Evolutionary conservation across 1,140 invertebrate species (phyloP).

Genomic region (Heliconius nattereri): DNA sequence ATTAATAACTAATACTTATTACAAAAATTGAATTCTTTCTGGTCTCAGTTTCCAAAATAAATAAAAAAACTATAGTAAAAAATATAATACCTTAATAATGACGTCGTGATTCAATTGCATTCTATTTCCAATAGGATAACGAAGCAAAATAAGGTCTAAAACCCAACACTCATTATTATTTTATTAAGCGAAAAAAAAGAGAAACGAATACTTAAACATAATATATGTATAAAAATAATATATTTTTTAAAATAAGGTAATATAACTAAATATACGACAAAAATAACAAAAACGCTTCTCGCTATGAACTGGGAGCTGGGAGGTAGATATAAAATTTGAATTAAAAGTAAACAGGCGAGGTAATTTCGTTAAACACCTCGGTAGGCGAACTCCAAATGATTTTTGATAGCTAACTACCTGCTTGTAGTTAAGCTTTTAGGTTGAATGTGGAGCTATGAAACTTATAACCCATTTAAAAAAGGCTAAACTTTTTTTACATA

Average conservation of each 20-base stretch:
- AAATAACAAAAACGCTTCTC: conserved; percentile 29
- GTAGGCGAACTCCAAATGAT: conserved; percentile 72
- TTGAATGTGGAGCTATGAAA: conserved; percentile 51
- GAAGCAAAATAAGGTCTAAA: neutral
- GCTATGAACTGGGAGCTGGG: conserved; percentile 44
- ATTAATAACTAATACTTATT: too few relatives aligned
- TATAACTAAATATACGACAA: neutral
- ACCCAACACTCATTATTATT: neutral
- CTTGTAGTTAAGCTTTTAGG: conserved; percentile 66
- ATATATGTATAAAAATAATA: too few relatives aligned
- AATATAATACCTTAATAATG: too few relatives aligned
- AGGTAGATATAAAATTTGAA: conserved; percentile 71
- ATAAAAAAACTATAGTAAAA: too few relatives aligned
- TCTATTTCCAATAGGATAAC: too few relatives aligned
- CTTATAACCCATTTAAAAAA: neutral
- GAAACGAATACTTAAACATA: too few relatives aligned
- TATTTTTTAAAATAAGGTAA: neutral
- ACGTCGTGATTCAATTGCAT: too few relatives aligned
- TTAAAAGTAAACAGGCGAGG: conserved; percentile 76
- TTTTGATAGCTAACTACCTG: conserved; percentile 75
- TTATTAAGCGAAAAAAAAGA: too few relatives aligned
- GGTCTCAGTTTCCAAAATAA: too few relatives aligned
- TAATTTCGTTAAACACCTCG: conserved; percentile 66
- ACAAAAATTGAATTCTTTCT: too few relatives aligned
- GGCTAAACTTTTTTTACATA: too few relatives aligned